These are phyloP conservation scores for Bradypodion pumilum DNA, from an alignment of 2,797 vertebrate species.

Conservation along the genomic window DNA sequence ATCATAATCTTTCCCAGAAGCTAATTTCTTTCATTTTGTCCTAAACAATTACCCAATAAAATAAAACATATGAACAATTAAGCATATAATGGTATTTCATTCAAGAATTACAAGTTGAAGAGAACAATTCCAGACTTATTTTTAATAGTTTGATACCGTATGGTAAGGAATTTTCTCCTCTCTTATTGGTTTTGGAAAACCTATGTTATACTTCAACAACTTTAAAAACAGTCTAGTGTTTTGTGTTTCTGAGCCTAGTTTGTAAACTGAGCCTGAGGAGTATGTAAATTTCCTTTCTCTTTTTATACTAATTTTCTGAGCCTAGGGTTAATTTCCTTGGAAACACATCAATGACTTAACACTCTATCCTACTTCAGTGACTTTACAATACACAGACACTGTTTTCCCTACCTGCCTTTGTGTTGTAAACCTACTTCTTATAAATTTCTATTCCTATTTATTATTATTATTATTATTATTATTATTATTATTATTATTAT, in stretches of 20 bases:
- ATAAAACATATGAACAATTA: not conserved
- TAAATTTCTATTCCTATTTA: not conserved
- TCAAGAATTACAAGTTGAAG: not conserved
- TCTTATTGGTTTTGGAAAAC: not conserved
- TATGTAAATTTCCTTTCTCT: too few species aligned
- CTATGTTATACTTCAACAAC: not conserved
- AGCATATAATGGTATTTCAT: not conserved
- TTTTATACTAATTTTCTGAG: not conserved
- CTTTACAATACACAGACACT: too few species aligned
- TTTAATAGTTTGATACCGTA: not conserved
- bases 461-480: too few species aligned
- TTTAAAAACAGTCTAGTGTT: not conserved
- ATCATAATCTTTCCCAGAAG: not conserved
- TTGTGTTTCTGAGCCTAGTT: not conserved
- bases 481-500: too few species aligned
- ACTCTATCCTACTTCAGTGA: not conserved
- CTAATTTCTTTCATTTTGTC: slow-evolving; percentile 2
- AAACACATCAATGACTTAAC: too few species aligned
- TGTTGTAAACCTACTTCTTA: not conserved
- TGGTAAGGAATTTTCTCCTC: not conserved
- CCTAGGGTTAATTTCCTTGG: not conserved
- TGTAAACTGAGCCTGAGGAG: not conserved
- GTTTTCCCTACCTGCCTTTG: not conserved
- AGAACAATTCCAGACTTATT: not conserved
- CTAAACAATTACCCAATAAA: not conserved